Evolutionary conservation across 2,888 invertebrate genomes (phyloP).

Genomic region (Mycalesis mineus): DNA sequence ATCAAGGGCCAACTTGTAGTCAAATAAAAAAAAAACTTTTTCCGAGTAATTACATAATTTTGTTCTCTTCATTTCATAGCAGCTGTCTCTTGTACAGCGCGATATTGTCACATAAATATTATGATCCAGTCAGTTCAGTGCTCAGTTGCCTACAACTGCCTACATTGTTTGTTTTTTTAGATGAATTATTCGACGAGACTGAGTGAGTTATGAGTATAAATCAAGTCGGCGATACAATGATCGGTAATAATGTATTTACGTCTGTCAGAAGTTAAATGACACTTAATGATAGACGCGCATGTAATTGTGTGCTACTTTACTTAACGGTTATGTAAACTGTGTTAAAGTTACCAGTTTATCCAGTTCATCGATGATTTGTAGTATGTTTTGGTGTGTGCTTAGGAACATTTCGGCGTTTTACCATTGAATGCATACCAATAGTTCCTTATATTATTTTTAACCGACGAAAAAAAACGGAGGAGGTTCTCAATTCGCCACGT

Average conservation of each 20-base stretch:
- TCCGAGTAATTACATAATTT: too few species aligned
- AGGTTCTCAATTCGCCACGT: too few species aligned
- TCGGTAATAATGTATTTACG: slow-evolving; percentile 1
- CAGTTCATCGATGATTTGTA: too few species aligned
- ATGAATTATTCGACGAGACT: slow-evolving; percentile 27
- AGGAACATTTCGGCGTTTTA: too few species aligned
- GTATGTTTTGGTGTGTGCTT: too few species aligned
- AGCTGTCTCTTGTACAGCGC: slow-evolving; percentile 20
- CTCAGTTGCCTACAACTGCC: not conserved
- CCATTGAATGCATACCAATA: too few species aligned
- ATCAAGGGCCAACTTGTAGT: too few species aligned
- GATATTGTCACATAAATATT: slow-evolving; percentile 35
- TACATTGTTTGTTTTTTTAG: slow-evolving; percentile 18
- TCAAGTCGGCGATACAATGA: slow-evolving; percentile 5
- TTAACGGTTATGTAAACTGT: slow-evolving; percentile 2
- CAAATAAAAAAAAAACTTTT: too few species aligned
- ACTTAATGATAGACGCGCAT: not conserved
- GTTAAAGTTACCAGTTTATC: too few species aligned
- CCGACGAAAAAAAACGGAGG: too few species aligned
- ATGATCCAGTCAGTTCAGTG: not conserved
- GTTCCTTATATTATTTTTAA: too few species aligned
- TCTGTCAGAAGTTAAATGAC: not conserved
- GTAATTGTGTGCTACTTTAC: not conserved
- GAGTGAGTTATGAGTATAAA: slow-evolving; percentile 19
- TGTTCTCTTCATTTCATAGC: too few species aligned